A percentile compares a stretch with the other conserved stretches of the same genome.
Conservation (phyloP, 1,140 invertebrate species). For the Drosophila mayri region DNA sequence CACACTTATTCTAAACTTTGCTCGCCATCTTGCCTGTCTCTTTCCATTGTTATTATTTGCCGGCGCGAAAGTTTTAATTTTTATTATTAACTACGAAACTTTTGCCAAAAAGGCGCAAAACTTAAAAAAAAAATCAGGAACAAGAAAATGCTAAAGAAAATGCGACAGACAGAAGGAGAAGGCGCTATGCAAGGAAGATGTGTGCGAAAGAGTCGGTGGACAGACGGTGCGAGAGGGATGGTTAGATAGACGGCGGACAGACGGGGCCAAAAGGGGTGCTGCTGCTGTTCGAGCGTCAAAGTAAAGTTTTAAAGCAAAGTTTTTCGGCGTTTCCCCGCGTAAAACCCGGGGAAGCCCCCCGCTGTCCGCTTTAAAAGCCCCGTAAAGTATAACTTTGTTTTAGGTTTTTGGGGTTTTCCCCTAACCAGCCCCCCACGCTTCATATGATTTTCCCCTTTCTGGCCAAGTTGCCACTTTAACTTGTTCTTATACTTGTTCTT, state of each 20-base stretch:
- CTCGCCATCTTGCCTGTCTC: conserved; percentile 49
- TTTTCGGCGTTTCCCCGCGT: conserved; percentile 61
- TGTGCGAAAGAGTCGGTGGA: conserved; percentile 9
- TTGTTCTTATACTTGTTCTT: conserved; percentile 55
- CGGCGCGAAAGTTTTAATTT: conserved; percentile 84
- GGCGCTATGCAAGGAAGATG: neutral
- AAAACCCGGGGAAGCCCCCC: conserved; percentile 13
- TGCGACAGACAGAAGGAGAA: conserved; percentile 62
- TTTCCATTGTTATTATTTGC: conserved; percentile 80
- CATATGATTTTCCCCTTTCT: conserved; percentile 29
- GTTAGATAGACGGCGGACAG: conserved; percentile 63
- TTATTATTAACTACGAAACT: conserved; percentile 84
- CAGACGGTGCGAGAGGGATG: conserved; percentile 32
- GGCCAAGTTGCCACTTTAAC: conserved; percentile 54
- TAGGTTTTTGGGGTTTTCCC: conserved; percentile 79
- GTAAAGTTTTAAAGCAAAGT: conserved; percentile 84
- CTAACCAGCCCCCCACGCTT: neutral
- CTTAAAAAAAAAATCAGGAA: conserved; percentile 58
- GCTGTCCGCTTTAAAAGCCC: conserved; percentile 65
- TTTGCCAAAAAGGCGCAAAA: conserved; percentile 73
- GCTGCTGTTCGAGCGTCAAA: conserved; percentile 59
- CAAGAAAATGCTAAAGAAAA: conserved; percentile 24
- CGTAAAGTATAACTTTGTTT: conserved; percentile 83
- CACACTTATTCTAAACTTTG: conserved; percentile 28
- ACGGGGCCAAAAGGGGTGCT: conserved; percentile 54